These are phyloP conservation scores for Chymomyza procnemis DNA, from an alignment of 2,888 invertebrate genomes.

Conservation along the genomic window DNA sequence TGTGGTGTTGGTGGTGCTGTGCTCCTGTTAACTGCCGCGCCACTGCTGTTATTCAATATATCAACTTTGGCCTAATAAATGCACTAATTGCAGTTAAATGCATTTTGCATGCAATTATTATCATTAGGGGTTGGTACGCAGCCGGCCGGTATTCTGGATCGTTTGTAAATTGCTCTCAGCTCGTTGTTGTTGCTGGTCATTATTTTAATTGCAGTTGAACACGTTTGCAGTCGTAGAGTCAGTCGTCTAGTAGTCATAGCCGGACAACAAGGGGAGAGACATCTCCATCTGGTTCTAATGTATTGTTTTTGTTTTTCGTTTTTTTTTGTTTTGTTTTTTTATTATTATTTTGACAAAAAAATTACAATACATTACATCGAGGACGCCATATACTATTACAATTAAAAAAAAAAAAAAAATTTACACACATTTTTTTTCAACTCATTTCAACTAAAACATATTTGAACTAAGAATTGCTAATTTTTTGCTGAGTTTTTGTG, in stretches of 20 bases:
- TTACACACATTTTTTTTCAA: background rate
- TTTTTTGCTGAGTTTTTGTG: background rate
- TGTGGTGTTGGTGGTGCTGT: too few relatives aligned
- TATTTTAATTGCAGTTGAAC: slow-evolving; percentile 53
- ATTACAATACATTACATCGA: slow-evolving; percentile 50
- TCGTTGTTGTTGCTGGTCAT: slow-evolving; percentile 32
- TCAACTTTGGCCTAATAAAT: slow-evolving; percentile 76
- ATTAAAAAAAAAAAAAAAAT: slow-evolving; percentile 11
- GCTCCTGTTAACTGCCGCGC: slow-evolving; percentile 11
- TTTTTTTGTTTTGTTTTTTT: slow-evolving; percentile 17
- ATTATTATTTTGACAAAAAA: slow-evolving; percentile 34
- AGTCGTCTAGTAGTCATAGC: background rate
- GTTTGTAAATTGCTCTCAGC: slow-evolving; percentile 35
- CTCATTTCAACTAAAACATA: background rate
- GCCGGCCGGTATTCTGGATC: slow-evolving; percentile 31
- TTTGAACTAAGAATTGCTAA: too few relatives aligned
- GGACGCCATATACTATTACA: slow-evolving; percentile 30
- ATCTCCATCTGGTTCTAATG: background rate
- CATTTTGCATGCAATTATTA: slow-evolving; percentile 73
- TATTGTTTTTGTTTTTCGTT: slow-evolving; percentile 22
- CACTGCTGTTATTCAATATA: slow-evolving; percentile 52
- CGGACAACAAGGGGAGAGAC: background rate
- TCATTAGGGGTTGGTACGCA: slow-evolving; percentile 64
- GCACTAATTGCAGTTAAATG: slow-evolving; percentile 78
- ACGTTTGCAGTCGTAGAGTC: slow-evolving; percentile 15